Percentiles rank a stretch among this genome's conserved stretches.
Evolutionary conservation across 2,888 invertebrate species (phyloP).

Genomic region (Meandrusa payeni): DNA sequence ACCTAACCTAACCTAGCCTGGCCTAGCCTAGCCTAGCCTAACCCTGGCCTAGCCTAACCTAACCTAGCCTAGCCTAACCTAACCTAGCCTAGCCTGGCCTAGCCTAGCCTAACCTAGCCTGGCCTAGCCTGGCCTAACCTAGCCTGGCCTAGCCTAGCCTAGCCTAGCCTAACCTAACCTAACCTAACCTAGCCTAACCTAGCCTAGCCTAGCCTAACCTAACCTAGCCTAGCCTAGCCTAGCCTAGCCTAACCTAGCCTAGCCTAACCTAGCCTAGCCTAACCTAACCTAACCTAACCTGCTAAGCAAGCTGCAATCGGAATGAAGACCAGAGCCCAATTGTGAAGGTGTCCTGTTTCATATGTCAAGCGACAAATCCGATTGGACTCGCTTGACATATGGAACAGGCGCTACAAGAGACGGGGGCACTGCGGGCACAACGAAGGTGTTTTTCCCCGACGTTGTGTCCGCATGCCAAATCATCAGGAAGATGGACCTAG

Average conservation of each 20-base stretch:
- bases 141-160: conserved; percentile 28
- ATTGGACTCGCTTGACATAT: too few species aligned
- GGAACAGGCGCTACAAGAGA: too few species aligned
- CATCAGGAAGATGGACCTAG: too few species aligned
- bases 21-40: conserved; percentile 26
- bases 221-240: conserved; percentile 13
- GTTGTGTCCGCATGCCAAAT: too few species aligned
- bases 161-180: conserved; percentile 27
- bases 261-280: conserved; percentile 23
- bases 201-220: conserved; percentile 25
- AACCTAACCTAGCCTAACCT: conserved; percentile 28
- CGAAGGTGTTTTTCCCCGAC: too few species aligned
- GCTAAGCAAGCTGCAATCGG: too few species aligned
- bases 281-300: conserved; percentile 24
- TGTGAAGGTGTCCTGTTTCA: too few species aligned
- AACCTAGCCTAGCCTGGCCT: conserved; percentile 27
- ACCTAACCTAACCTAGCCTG: conserved; percentile 12
- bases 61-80: conserved; percentile 28
- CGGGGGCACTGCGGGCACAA: too few species aligned
- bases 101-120: conserved; percentile 28
- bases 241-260: conserved; percentile 17
- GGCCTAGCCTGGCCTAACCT: conserved; percentile 28
- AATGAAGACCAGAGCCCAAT: too few species aligned
- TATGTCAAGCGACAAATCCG: too few species aligned
- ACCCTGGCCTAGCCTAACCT: too few species aligned